These are phyloP conservation scores for Endotricha flammealis DNA, from an alignment of 2,888 invertebrate genomes.

Conservation along the genomic window DNA sequence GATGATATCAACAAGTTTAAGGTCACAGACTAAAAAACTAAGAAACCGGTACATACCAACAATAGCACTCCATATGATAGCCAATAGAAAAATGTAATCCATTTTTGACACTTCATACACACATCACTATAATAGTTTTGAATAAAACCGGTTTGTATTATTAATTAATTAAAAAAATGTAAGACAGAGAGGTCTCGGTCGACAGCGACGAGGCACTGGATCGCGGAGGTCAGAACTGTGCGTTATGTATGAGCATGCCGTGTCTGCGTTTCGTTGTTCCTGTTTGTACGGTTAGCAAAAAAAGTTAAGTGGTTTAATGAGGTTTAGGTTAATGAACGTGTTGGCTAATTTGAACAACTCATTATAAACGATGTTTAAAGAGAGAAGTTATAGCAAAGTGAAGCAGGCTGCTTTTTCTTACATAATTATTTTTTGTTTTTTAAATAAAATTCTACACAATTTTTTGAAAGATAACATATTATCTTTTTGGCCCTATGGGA, in stretches of 20 bases:
- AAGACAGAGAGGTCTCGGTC: conserved; percentile 13
- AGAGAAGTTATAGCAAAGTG: too few relatives aligned
- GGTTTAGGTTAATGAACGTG: too few relatives aligned
- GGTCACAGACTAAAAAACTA: not conserved
- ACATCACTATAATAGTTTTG: not conserved
- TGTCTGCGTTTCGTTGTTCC: conserved; percentile 47
- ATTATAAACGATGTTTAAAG: too few relatives aligned
- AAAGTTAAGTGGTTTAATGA: too few relatives aligned
- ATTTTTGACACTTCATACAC: conserved; percentile 7
- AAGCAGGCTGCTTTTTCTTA: too few relatives aligned
- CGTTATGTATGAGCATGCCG: conserved; percentile 44
- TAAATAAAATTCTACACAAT: too few relatives aligned
- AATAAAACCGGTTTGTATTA: not conserved
- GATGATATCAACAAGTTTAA: conserved; percentile 11
- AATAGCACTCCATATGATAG: conserved; percentile 1
- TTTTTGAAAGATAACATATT: too few relatives aligned
- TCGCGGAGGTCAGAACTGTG: conserved; percentile 60
- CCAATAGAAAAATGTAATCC: conserved; percentile 1
- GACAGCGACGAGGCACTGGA: conserved; percentile 51
- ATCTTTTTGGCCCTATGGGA: too few relatives aligned
- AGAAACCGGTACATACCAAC: conserved; percentile 3
- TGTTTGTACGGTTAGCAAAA: conserved; percentile 43
- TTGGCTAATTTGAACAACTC: too few relatives aligned
- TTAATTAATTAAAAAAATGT: conserved; percentile 1
- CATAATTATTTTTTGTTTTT: too few relatives aligned